Conservation (phyloP, 2,113 vertebrate species). For the Chroicocephalus ridibundus region DNA sequence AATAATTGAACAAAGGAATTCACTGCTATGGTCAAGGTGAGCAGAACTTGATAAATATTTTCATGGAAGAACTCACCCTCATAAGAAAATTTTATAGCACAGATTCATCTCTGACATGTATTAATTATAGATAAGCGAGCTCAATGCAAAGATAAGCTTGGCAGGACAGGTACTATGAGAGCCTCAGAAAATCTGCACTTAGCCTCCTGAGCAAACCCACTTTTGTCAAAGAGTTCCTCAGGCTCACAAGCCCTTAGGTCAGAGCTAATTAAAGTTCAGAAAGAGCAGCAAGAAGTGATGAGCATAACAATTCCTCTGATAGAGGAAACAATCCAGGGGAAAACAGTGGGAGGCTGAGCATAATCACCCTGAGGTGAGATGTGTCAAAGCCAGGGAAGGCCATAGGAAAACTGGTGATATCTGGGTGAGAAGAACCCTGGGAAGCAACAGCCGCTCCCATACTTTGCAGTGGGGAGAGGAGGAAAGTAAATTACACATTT, state of each 20-base stretch:
- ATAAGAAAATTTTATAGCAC: slow-evolving; percentile 26
- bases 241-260: background rate
- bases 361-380: background rate
- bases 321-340: background rate
- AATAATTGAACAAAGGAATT: slow-evolving; percentile 50
- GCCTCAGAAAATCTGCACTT: background rate
- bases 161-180: background rate
- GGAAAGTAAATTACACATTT: background rate
- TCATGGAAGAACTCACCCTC: background rate
- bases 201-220: background rate
- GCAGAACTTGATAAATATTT: slow-evolving; percentile 36
- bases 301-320: slow-evolving; percentile 3
- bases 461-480: background rate
- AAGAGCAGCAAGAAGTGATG: background rate
- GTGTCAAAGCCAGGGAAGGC: background rate
- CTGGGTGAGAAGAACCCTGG: background rate
- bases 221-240: background rate
- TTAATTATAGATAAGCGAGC: slow-evolving; percentile 34
- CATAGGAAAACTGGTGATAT: background rate
- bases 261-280: slow-evolving; percentile 41
- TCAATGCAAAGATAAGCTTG: background rate
- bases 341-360: background rate
- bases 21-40: slow-evolving; percentile 32
- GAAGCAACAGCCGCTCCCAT: background rate
- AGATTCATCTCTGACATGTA: slow-evolving; percentile 2